Base-by-base conservation (phyloP, 1,140 invertebrate species). In the Pseudachorutes palmiensis region DNA sequence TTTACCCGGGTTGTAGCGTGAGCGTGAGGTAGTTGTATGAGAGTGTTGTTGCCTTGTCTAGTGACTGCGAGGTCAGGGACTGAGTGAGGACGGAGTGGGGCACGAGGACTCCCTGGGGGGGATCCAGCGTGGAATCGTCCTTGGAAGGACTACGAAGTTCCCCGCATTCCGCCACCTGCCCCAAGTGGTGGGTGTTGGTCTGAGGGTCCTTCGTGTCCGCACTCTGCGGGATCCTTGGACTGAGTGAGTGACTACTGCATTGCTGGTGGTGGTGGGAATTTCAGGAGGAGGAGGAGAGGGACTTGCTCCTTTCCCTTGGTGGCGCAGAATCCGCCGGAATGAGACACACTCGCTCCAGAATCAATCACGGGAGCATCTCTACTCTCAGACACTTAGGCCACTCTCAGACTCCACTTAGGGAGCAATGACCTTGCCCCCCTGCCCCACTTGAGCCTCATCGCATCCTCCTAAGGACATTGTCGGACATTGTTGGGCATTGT, bases 61-160 rank as follows among this genome's bases (percentile, higher is more conserved):
- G 63, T 41, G 69, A 70, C 28, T 70, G 71, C 65, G 68, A 70
- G 28, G 64, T 72, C 41, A 70, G 62, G 71, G 66, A 70, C 62
- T 65, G 68, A 63, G 68, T 70, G 60, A 67, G 65, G 55, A 32
- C 3, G 28, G n/a, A 57, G n/a, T 41, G 5, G 5, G 36, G 36
- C 5, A 41, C 36, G 19, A 41, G 36, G 36, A 41, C 36, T 5
- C 36, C 36, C n/a, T n/a, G n/a, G 36, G 5, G 5, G 19, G 36
- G 36, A 41, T 41, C 36, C 36, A 41, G 36, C 5, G 19, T 41
- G 36, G n/a, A n/a, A n/a, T n/a, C n/a, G 19, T 19, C 19, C 36
- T 5, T 9, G 36, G 36, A 41, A 41, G 36, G 36, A 9, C 36
- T 9, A 5, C 5, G 36, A 41, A 41, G 19, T 41, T 41, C 36